Evolutionary conservation across 2,888 invertebrate genomes (phyloP).

Genomic region (Phaedon cochleariae): DNA sequence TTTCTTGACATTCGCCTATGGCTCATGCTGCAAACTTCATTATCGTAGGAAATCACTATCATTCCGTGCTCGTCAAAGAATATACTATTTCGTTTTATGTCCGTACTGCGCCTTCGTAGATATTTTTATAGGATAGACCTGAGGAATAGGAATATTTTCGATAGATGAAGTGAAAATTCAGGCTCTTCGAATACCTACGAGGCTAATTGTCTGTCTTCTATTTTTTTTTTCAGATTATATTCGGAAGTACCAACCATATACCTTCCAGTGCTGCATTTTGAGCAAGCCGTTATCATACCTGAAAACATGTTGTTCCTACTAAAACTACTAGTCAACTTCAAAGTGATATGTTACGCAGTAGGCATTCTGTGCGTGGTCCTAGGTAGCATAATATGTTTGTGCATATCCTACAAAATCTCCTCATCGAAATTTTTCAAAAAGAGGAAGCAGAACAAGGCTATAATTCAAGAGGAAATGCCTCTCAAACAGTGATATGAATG

Average conservation of each 20-base stretch:
- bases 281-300: conserved; percentile 72
- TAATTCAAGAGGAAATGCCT: conserved; percentile 39
- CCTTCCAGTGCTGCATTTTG: conserved; percentile 83
- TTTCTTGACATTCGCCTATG: no score
- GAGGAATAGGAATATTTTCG: no score
- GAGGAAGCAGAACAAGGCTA: conserved; percentile 17
- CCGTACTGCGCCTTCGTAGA: no score
- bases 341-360: conserved; percentile 53
- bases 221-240: conserved; percentile 67
- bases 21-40: no score
- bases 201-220: no score
- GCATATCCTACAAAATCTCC: conserved; percentile 41
- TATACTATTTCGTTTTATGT: no score
- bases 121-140: no score
- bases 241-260: conserved; percentile 72
- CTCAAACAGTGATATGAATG: conserved; percentile 28
- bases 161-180: no score
- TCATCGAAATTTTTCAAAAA: conserved; percentile 35
- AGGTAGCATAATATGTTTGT: conserved; percentile 32
- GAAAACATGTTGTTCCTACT: conserved; percentile 67
- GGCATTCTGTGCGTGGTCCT: conserved; percentile 42
- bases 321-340: conserved; percentile 63
- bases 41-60: no score
- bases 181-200: no score
- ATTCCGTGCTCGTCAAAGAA: no score